Percentiles rank a stretch among this genome's conserved stretches.
Conservation (phyloP, 2,113 vertebrate genomes). For the Pachyramphus minor region DNA sequence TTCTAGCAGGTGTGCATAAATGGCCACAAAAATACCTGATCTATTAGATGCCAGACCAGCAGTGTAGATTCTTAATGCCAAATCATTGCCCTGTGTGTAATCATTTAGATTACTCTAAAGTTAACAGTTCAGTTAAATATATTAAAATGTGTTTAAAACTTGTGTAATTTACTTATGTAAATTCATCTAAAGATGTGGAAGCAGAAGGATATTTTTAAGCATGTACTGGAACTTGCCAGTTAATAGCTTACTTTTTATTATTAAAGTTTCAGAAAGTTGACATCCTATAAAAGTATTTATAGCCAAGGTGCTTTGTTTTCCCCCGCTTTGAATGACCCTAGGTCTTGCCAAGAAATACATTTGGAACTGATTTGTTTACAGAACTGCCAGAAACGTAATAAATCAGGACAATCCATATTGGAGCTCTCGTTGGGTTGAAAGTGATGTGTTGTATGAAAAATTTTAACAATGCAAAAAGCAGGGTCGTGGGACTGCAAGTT, state of each 20-base stretch:
- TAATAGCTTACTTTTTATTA: background rate
- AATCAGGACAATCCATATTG: slow-evolving; percentile 40
- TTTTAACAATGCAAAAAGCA: slow-evolving; percentile 59
- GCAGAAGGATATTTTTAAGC: background rate
- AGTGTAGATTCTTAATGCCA: background rate
- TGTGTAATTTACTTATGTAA: background rate
- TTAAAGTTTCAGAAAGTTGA: background rate
- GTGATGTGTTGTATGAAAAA: slow-evolving; percentile 47
- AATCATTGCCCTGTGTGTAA: background rate
- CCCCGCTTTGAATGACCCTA: background rate
- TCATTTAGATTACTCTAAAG: background rate
- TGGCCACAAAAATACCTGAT: background rate
- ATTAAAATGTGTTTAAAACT: background rate
- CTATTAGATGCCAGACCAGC: background rate
- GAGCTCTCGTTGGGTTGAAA: slow-evolving; percentile 43
- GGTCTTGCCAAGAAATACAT: slow-evolving; percentile 49
- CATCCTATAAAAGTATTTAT: background rate
- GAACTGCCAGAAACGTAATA: slow-evolving; percentile 48
- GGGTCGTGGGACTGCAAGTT: slow-evolving; percentile 25
- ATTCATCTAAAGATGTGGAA: background rate
- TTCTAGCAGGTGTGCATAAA: slow-evolving; percentile 3
- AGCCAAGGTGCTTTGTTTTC: background rate
- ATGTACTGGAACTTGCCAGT: background rate
- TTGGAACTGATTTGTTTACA: slow-evolving; percentile 54
- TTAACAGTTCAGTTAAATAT: background rate